These are phyloP conservation scores for Aleadryas rufinucha DNA, from an alignment of 2,113 vertebrate species.

Conservation along the genomic window DNA sequence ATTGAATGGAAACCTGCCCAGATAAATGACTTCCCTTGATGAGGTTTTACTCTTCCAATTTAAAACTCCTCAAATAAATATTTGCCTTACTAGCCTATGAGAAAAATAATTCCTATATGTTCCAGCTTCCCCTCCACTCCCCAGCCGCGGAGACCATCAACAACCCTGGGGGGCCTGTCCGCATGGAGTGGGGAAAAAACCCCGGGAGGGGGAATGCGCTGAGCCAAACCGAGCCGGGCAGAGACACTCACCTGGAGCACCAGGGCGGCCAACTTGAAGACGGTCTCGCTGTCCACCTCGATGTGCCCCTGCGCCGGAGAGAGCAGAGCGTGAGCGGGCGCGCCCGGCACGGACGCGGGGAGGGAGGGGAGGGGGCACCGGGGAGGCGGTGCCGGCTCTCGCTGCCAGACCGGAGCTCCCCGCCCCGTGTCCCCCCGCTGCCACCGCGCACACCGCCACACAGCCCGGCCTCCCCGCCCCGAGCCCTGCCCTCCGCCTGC, in stretches of 20 bases:
- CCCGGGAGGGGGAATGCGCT: accelerated
- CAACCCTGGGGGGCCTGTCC: background rate
- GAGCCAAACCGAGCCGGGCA: background rate
- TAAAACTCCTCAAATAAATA: background rate
- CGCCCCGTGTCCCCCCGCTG: background rate
- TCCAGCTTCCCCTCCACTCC: background rate
- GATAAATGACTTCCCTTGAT: background rate
- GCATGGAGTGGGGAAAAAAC: accelerated
- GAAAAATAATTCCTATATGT: background rate
- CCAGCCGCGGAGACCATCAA: background rate
- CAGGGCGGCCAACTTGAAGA: slow-evolving; percentile 91
- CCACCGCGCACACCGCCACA: background rate
- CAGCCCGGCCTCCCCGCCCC: background rate
- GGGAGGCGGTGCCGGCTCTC: background rate
- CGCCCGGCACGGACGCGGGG: background rate
- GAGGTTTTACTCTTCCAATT: background rate
- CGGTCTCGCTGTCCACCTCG: slow-evolving; percentile 86
- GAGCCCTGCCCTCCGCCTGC: background rate
- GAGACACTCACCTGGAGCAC: slow-evolving; percentile 86
- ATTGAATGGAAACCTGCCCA: background rate
- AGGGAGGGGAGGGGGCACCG: background rate
- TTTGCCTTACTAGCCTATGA: background rate
- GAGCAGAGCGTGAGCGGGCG: background rate
- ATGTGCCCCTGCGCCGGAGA: slow-evolving; percentile 81
- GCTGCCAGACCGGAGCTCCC: background rate